These are phyloP conservation scores for Albula glossodonta DNA, from an alignment of 2,113 vertebrate genomes.

Conservation along the genomic window DNA sequence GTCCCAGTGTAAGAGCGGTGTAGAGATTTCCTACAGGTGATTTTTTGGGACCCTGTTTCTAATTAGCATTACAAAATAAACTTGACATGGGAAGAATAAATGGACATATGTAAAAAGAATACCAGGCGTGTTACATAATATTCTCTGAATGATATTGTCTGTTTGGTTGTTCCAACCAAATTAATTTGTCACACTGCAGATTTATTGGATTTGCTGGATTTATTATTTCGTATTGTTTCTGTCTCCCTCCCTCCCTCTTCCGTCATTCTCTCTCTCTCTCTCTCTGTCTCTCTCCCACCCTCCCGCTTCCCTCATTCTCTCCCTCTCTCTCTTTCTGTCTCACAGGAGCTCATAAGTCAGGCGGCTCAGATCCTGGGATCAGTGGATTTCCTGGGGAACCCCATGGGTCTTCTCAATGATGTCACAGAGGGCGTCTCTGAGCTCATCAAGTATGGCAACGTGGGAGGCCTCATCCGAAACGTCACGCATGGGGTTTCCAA, in stretches of 20 bases:
- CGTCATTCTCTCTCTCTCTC: too few species aligned
- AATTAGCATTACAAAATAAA: too few species aligned
- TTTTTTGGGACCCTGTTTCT: too few species aligned
- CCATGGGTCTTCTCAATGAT: conserved; percentile 94
- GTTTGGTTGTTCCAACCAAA: background rate
- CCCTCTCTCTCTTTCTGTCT: background rate
- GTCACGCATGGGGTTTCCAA: conserved; percentile 97
- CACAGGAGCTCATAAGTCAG: conserved; percentile 92
- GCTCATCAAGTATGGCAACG: conserved; percentile 93
- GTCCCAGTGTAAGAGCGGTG: too few species aligned
- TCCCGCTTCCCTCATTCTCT: background rate
- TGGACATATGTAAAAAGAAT: too few species aligned
- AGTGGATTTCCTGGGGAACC: conserved; percentile 96
- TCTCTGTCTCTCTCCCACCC: too few species aligned
- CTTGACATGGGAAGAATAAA: too few species aligned
- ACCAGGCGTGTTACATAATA: background rate
- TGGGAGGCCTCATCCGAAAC: conserved; percentile 91
- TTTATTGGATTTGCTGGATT: background rate
- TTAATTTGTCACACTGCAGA: background rate
- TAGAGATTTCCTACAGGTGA: too few species aligned
- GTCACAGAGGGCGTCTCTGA: conserved; percentile 90
- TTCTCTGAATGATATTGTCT: background rate
- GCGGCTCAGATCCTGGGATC: conserved; percentile 94
- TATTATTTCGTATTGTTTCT: too few species aligned
- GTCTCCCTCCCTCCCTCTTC: too few species aligned